Evolutionary conservation across 1,140 invertebrate species (phyloP), one percentile per base, ranked within the genome.

Genomic region (Chironomus striatipennis): DNA sequence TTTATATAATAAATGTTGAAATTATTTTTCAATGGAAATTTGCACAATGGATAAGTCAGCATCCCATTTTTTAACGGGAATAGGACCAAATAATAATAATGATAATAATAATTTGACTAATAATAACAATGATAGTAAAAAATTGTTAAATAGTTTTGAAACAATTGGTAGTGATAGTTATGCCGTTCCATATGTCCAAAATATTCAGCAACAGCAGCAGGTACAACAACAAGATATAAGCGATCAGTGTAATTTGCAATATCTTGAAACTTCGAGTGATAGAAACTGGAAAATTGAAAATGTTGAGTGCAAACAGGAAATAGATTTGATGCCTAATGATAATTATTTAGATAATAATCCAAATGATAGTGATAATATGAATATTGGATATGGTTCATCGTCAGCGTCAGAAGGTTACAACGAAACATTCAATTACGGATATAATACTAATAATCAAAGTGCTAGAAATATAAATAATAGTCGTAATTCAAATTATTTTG

Each of bases 11-110:
- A 57, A 12, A 57, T 57, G 47, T n/a, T n/a, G 12, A 57, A 57
- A 57, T 57, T 57, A 57, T 57, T n/a, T 70, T 21, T 70, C 65
- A 70, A 70, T 70, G 65, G 65, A 70, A 70, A 21, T 70, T 18
- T 70, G 65, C 65, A 70, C 17, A 70, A 70, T 70, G 65, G 65
- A 70, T 70, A 57, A 57, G n/a, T 15, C 47, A n/a, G 6, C 65
- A 20, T 70, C 65, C 65, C 65, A 70, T 9, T 70, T 20, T 70
- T 70, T 18, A 18, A 20, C n/a, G 9, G 65, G 65, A 17, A 70
- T 57, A 12, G 47, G 47, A 57, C 47, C 65, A 70, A 21, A 70
- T 70, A n/a, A 70, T 9, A n/a, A 18, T 17, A 70, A 18, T 20
- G 65, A 18, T n/a, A 34, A 34, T n/a, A 34, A 34, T 34, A 34